Conservation (phyloP, 2,888 invertebrate genomes). For the Andrena dorsata region DNA sequence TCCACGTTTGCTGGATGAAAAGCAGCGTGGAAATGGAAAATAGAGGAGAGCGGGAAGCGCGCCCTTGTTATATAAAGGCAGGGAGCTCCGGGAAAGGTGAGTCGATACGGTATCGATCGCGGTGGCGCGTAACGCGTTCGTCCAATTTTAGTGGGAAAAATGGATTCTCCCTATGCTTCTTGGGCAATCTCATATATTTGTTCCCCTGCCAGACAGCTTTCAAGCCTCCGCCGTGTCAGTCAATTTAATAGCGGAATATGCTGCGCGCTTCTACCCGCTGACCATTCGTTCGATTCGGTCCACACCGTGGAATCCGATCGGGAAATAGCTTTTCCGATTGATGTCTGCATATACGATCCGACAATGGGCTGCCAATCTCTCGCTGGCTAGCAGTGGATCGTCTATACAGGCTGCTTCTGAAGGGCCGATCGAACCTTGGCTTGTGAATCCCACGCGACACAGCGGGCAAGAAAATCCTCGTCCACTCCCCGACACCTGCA, state of each 20-base stretch:
- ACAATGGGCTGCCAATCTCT: conserved; percentile 64
- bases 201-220: neutral
- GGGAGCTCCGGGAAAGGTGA: neutral
- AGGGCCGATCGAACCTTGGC: conserved; percentile 5
- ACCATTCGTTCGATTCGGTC: conserved; percentile 40
- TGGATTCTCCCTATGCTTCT: conserved; percentile 19
- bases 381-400: conserved; percentile 14
- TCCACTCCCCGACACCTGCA: neutral
- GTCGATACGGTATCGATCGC: conserved; percentile 24
- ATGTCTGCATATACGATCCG: conserved; percentile 56
- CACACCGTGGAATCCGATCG: conserved; percentile 54
- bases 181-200: conserved; percentile 10
- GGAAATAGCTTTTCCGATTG: conserved; percentile 72
- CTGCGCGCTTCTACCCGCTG: conserved; percentile 6
- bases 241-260: conserved; percentile 34
- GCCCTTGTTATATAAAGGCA: neutral
- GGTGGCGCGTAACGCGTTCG: neutral
- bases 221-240: conserved; percentile 21
- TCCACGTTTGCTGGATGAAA: neutral
- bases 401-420: neutral
- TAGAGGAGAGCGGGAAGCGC: neutral
- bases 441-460: neutral
- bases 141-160: neutral
- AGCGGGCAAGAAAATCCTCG: neutral
- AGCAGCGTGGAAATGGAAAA: neutral